Conservation (phyloP, 2,888 invertebrate species). For the Diploptera punctata region DNA sequence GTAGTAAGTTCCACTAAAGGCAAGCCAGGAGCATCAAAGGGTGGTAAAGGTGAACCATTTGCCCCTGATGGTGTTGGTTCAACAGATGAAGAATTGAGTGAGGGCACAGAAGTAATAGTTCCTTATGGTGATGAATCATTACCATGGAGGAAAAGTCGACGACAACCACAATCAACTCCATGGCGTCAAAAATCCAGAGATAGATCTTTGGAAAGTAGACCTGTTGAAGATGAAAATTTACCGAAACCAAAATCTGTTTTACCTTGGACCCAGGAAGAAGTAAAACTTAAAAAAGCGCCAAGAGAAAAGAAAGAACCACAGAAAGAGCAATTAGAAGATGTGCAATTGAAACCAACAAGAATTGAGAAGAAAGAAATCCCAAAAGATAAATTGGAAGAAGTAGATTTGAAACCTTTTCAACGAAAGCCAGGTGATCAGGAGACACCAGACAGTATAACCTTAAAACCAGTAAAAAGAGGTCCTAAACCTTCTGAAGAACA, state of each 20-base stretch:
- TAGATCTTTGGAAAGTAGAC: conserved; percentile 9
- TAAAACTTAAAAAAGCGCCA: conserved; percentile 53
- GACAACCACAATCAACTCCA: conserved; percentile 48
- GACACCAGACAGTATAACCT: background rate
- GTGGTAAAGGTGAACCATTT: conserved; percentile 49
- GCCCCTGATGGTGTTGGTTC: conserved; percentile 43
- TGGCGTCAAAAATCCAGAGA: conserved; percentile 41
- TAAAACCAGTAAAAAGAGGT: conserved; percentile 12
- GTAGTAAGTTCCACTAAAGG: conserved; percentile 46
- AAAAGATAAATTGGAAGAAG: conserved; percentile 38
- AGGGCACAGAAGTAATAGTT: conserved; percentile 48
- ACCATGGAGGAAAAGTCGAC: conserved; percentile 59
- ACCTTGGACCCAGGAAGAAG: conserved; percentile 37
- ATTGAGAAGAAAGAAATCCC: conserved; percentile 28
- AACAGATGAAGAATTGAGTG: conserved; percentile 46
- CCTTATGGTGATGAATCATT: conserved; percentile 62
- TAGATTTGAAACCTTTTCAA: conserved; percentile 41
- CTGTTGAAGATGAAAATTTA: background rate
- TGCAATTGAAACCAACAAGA: conserved; percentile 59
- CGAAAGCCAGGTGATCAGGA: conserved; percentile 25
- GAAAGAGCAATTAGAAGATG: conserved; percentile 55
- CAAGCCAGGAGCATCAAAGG: conserved; percentile 36
- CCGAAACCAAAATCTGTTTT: conserved; percentile 6
- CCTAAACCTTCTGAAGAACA: conserved; percentile 14
- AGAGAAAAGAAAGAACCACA: conserved; percentile 53